Evolutionary conservation across 2,888 invertebrate species (phyloP), one percentile per base, ranked within the genome.

Genomic region (Cantharis lateralis): DNA sequence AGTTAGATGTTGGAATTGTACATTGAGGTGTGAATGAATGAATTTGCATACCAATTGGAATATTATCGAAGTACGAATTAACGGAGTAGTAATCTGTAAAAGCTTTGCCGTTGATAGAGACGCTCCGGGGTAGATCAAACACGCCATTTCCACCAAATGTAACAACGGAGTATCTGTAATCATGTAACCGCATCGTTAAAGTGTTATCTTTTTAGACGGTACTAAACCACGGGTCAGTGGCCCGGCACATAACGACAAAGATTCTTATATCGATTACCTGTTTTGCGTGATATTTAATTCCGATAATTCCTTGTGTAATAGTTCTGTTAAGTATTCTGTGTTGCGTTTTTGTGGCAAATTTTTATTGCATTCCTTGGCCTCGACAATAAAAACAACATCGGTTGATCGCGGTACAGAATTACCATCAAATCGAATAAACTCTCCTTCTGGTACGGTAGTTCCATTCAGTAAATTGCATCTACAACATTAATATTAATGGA

Each of bases 351-450:
- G 90, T 61, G 91, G 90, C 1, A 95, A 87, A 81, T 94, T 92
- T 79, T 90, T 90, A 88, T 97, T 98, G 87, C 98, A 98, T 5
- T 90, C 89, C 82, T 95, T 94, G 1, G 96, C 96, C 85, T 98
- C 97, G 0, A 98, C 91, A 72, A 98, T 92, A 87, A 98, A 95
- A 72, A 98, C 95, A 0, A 97, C 90, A 88, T 98, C 98, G 2
- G 94, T 93, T 4, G 95, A 94, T 79, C 89, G 90, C 0, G 93
- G 93, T 7, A 93, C 89, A 16, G 87, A 85, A 13, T 87, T 84
- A 48, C 90, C 91, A 68, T 91, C 89, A n/a, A 95, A 87, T 72
- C 91, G 90, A 71, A 93, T 89, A 87, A 95, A 94, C 10, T 93
- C 92, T 1, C 96, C 95, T 86, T 96, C 96, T 13, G 92, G 91